Evolutionary conservation across 2,888 invertebrate species (phyloP).

Genomic region (Macrophya annulata): DNA sequence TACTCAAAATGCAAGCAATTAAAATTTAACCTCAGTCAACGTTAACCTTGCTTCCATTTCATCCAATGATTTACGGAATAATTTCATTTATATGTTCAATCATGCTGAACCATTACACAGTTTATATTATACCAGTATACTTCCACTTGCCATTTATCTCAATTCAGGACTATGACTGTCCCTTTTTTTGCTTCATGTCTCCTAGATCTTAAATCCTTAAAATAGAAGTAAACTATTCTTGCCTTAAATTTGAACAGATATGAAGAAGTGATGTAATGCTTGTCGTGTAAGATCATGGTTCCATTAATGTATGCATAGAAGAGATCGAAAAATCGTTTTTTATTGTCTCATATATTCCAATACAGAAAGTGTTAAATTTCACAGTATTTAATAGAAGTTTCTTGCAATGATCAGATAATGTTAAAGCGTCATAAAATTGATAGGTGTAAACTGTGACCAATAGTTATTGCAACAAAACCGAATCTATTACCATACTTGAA

Average conservation of each 20-base stretch:
- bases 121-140: neutral
- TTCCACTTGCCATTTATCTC: neutral
- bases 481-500: slow-evolving; percentile 26
- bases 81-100: neutral
- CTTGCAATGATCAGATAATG: slow-evolving; percentile 6
- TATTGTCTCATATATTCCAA: neutral
- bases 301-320: neutral
- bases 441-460: slow-evolving; percentile 6
- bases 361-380: slow-evolving; percentile 13
- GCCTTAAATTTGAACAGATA: neutral
- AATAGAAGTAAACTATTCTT: neutral
- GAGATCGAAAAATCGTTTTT: neutral
- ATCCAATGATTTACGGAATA: neutral
- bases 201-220: neutral
- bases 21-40: neutral
- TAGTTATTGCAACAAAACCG: neutral
- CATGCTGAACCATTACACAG: neutral
- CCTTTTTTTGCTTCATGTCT: neutral
- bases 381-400: neutral
- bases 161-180: neutral
- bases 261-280: neutral
- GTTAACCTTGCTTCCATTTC: neutral
- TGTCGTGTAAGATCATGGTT: neutral
- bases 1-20: neutral
- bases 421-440: neutral